Percentiles rank a stretch among this genome's conserved stretches.
Conservation (phyloP, 1,140 invertebrate genomes). For the Caerostris darwini region DNA sequence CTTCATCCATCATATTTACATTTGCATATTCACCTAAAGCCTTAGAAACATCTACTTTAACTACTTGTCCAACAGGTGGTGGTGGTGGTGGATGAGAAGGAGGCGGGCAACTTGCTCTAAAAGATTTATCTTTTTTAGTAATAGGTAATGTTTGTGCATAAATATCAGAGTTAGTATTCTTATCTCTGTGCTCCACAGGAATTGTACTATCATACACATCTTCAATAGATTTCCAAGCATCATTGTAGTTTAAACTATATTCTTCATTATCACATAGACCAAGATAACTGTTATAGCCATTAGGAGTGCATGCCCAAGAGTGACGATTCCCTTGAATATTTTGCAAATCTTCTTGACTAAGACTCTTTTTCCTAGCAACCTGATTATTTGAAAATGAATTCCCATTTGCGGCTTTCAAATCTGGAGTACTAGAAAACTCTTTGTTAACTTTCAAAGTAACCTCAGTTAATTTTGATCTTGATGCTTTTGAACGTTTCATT, state of each 20-base stretch:
- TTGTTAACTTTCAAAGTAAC: conserved; percentile 84
- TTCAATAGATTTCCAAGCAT: conserved; percentile 78
- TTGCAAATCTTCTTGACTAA: conserved; percentile 82
- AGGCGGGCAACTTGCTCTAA: conserved; percentile 85
- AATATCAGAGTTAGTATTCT: conserved; percentile 50
- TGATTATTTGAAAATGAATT: conserved; percentile 43
- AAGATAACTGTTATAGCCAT: conserved; percentile 66
- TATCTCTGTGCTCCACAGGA: conserved; percentile 17
- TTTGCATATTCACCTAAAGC: conserved; percentile 78
- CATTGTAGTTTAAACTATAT: conserved; percentile 63
- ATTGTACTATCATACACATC: conserved; percentile 73
- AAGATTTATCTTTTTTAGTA: conserved; percentile 79
- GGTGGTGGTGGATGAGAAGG: conserved; percentile 88
- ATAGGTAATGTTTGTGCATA: conserved; percentile 79
- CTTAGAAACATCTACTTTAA: conserved; percentile 78
- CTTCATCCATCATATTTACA: conserved; percentile 71
- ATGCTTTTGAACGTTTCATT: conserved; percentile 90
- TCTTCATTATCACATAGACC: conserved; percentile 70
- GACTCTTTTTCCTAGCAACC: conserved; percentile 79
- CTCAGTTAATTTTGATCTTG: conserved; percentile 75
- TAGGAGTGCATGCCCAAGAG: conserved; percentile 81
- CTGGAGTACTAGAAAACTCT: conserved; percentile 94
- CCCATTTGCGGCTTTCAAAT: conserved; percentile 83
- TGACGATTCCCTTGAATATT: conserved; percentile 79
- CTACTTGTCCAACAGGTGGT: conserved; percentile 83